Percentiles rank a stretch among this genome's conserved stretches.
These are phyloP conservation scores for Tautogolabrus adspersus DNA, from an alignment of 2,113 vertebrate genomes.

Conservation along the genomic window DNA sequence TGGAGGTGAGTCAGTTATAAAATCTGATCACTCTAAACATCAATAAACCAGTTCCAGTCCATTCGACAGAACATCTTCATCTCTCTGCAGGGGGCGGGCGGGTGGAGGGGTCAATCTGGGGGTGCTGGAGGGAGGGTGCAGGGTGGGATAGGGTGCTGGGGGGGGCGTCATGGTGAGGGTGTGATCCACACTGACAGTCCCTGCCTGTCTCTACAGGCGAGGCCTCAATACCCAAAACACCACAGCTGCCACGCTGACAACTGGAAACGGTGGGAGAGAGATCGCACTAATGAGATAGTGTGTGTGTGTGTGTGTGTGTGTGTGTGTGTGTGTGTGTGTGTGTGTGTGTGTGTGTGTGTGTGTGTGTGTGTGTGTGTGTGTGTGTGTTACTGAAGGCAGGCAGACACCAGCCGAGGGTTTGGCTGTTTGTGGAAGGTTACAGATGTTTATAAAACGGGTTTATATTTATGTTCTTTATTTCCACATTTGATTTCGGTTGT, in stretches of 20 bases:
- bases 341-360: conserved; percentile 50
- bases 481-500: not conserved
- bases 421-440: conserved; percentile 10
- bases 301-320: conserved; percentile 28
- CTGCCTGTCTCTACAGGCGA: conserved; percentile 57
- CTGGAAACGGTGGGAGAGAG: conserved; percentile 70
- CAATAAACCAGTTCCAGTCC: conserved; percentile 6
- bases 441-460: not conserved
- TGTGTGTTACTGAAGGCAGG: conserved; percentile 9
- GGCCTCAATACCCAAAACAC: conserved; percentile 50
- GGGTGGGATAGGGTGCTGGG: not conserved
- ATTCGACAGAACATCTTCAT: not conserved
- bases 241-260: conserved; percentile 69
- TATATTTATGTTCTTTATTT: not conserved
- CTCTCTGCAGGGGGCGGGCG: not conserved
- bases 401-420: not conserved
- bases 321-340: conserved; percentile 24
- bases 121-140: not conserved
- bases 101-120: not conserved
- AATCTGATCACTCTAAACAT: not conserved
- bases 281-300: conserved; percentile 68
- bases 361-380: conserved; percentile 27
- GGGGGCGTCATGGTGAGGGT: conserved; percentile 30
- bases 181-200: conserved; percentile 65
- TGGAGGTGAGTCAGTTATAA: not conserved